phyloP scores from a whole-genome alignment of 2,113 vertebrate genomes.

The Oreochromis niloticus region DNA sequence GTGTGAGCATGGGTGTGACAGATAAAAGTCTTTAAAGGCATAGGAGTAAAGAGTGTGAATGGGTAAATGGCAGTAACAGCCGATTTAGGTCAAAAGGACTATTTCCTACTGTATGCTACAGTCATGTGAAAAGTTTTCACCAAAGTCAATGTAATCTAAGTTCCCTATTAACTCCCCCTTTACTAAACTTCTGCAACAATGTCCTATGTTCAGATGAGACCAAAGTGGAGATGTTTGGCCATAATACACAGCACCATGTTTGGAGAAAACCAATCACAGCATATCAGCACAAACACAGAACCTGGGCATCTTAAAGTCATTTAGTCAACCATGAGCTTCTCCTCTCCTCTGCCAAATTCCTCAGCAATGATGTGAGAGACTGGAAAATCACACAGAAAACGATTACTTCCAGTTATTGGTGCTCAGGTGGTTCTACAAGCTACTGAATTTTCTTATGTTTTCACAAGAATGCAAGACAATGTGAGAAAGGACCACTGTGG shows the following conservation, averaged over 20 bases:
- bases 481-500: not conserved
- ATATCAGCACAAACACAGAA: not conserved
- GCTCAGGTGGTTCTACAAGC: not conserved
- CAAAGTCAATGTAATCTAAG: not conserved
- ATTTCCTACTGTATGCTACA: not conserved
- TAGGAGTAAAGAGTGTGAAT: not conserved
- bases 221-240: not conserved
- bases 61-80: not conserved
- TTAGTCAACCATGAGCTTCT: not conserved
- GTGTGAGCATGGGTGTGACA: not conserved
- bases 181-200: not conserved
- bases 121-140: not conserved
- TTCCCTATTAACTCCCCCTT: not conserved
- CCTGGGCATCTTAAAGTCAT: not conserved
- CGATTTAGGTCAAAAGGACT: not conserved
- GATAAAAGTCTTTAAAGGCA: not conserved
- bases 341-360: not conserved
- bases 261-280: not conserved
- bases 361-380: not conserved
- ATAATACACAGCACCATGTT: not conserved
- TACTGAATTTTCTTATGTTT: not conserved
- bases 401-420: not conserved
- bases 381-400: not conserved
- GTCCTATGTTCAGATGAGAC: not conserved
- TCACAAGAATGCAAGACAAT: not conserved